phyloP scores from a whole-genome alignment of 2,113 vertebrate genomes.

The Platanista minor region DNA sequence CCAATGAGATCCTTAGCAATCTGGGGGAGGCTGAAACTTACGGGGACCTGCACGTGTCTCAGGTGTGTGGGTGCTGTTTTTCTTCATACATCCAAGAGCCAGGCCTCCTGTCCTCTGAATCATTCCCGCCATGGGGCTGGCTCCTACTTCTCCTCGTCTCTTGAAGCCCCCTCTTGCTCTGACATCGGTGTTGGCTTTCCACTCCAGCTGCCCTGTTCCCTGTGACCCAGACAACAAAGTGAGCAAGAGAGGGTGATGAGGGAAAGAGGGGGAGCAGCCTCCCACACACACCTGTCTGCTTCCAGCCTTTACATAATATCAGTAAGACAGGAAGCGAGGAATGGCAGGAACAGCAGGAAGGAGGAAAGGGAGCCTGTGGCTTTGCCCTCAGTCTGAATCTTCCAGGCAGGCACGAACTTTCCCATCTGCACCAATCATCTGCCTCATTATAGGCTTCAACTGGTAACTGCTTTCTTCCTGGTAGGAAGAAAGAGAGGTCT shows the following conservation, averaged over 20 bases:
- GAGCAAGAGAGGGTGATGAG: background rate
- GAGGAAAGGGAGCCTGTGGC: background rate
- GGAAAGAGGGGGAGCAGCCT: background rate
- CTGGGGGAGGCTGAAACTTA: background rate
- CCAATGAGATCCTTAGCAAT: background rate
- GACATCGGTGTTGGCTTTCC: slow-evolving; percentile 7
- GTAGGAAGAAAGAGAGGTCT: background rate
- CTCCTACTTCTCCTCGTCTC: background rate
- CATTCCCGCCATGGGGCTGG: background rate
- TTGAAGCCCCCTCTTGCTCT: slow-evolving; percentile 7
- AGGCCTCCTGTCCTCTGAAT: background rate
- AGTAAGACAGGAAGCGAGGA: background rate
- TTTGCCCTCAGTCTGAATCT: background rate
- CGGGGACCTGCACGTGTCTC: background rate
- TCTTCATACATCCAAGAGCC: background rate
- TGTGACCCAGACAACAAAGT: slow-evolving; percentile 49
- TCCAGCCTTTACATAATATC: background rate
- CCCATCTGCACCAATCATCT: background rate
- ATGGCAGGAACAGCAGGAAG: background rate
- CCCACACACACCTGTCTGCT: slow-evolving; percentile 38
- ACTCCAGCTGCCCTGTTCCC: slow-evolving; percentile 14
- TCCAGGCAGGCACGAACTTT: background rate
- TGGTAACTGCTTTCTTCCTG: slow-evolving; percentile 4
- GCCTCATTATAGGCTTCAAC: background rate
- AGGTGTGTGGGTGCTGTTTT: background rate